These are phyloP conservation scores for Myopa testacea DNA, from an alignment of 2,888 invertebrate species.

Conservation along the genomic window DNA sequence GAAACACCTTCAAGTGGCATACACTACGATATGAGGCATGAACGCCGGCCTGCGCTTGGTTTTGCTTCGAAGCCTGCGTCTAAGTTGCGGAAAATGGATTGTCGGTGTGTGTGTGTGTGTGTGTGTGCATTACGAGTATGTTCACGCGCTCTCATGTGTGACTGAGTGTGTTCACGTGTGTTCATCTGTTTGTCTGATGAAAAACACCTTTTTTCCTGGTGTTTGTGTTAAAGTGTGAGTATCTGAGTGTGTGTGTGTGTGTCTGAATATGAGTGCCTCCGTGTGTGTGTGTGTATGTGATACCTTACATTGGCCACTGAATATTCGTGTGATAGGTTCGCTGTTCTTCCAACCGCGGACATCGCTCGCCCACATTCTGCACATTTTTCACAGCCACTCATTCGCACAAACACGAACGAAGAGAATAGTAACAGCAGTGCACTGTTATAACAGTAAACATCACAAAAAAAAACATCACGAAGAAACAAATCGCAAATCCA, in stretches of 20 bases:
- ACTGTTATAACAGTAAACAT: background rate
- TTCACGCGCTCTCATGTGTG: background rate
- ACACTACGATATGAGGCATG: background rate
- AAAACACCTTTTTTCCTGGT: constrained; percentile 28
- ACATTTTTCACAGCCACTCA: constrained; percentile 3
- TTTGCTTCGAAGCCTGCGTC: constrained; percentile 22
- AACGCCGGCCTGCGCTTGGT: background rate
- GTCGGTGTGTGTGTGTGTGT: constrained; percentile 46
- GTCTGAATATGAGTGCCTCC: background rate
- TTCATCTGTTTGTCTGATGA: background rate
- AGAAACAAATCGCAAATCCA: background rate
- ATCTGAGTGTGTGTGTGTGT: constrained; percentile 42
- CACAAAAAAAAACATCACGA: background rate
- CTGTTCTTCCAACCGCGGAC: background rate
- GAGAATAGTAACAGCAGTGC: constrained; percentile 35
- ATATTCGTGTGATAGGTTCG: constrained; percentile 22
- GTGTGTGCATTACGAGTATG: constrained; percentile 33
- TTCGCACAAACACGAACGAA: background rate
- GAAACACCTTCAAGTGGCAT: constrained; percentile 11
- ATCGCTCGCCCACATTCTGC: background rate
- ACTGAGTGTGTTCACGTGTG: background rate
- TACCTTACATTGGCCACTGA: constrained; percentile 34
- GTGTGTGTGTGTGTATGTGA: constrained; percentile 14
- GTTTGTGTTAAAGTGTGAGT: constrained; percentile 16
- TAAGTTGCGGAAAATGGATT: constrained; percentile 27